Evolutionary conservation across 2,888 invertebrate species (phyloP), one percentile per base, ranked within the genome.

Genomic region (Beris morrisii): DNA sequence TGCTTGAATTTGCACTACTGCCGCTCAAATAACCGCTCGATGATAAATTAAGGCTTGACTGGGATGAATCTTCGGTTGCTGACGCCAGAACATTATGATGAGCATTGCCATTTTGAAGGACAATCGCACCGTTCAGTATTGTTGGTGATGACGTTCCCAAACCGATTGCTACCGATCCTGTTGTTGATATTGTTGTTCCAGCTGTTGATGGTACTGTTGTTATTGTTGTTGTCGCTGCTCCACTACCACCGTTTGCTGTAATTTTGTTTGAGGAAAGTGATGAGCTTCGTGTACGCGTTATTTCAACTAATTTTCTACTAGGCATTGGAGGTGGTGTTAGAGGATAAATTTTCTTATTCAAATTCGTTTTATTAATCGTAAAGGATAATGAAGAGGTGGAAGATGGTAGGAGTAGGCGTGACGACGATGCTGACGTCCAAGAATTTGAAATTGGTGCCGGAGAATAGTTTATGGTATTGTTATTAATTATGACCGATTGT

Each of bases 251-350:
- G 64, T 54, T 72, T 54, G 76, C 78, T 79, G 80, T 72, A 79
- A 80, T 70, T 79, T 79, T 78, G 76, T 78, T 74, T 74, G 78
- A 79, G 73, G 78, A 76, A 73, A 79, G 73, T 80, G 79, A 79
- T 69, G 74, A 75, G 73, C 79, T 80, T 71, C 80, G 77, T 69
- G 75, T 78, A 72, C 79, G 73, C 64, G 75, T 74, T 13, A 74
- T 71, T 71, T 78, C 79, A 69, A 74, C 72, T 72, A 75, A 71
- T 73, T 75, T 78, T 72, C 77, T 77, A 71, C 75, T 76, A 72
- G 78, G 71, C 73, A 73, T 75, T 69, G 80, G 79, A 69, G 80
- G 80, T 68, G 79, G 79, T 67, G 80, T 79, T 54, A 64, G 50
- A 12, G 64, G 64, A 28, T 38, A 53, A 30, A 46, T 11, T 54